phyloP scores from a whole-genome alignment of 2,797 vertebrate species.

The Notolepis coatsorum region DNA sequence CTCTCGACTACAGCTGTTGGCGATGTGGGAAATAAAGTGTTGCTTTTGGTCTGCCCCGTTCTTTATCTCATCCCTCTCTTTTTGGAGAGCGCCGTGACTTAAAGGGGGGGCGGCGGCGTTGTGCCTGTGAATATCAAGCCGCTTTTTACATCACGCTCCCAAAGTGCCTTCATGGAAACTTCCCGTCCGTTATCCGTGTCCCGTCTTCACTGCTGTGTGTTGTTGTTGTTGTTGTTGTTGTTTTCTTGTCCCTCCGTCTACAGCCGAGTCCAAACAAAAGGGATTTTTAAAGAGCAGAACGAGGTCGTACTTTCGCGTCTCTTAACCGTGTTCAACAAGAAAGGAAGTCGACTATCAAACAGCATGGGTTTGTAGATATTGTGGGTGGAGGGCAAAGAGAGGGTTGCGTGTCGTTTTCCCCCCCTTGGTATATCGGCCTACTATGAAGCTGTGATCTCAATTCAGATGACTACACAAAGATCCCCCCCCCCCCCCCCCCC shows the following conservation, averaged over 20 bases:
- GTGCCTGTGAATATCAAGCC: conserved; percentile 34
- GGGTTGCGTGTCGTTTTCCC: not conserved
- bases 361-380: not conserved
- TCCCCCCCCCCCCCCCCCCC: not conserved
- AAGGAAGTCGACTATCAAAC: not conserved
- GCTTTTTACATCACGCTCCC: conserved; percentile 23
- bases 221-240: not conserved
- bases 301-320: no score
- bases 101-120: conserved; percentile 7
- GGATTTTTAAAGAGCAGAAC: not conserved
- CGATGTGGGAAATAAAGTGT: conserved; percentile 6
- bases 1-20: conserved; percentile 1
- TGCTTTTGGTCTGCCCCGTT: not conserved
- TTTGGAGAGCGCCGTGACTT: not conserved
- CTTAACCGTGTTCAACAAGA: no score
- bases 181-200: no score
- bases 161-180: conserved; percentile 40
- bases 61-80: not conserved
- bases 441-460: conserved; percentile 17
- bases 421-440: not conserved
- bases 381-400: not conserved
- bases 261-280: not conserved
- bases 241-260: not conserved
- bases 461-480: not conserved
- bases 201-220: not conserved